Evolutionary conservation across 2,113 vertebrate species (phyloP), one percentile per base, ranked within the genome.

Genomic region (Myiozetetes cayanensis): DNA sequence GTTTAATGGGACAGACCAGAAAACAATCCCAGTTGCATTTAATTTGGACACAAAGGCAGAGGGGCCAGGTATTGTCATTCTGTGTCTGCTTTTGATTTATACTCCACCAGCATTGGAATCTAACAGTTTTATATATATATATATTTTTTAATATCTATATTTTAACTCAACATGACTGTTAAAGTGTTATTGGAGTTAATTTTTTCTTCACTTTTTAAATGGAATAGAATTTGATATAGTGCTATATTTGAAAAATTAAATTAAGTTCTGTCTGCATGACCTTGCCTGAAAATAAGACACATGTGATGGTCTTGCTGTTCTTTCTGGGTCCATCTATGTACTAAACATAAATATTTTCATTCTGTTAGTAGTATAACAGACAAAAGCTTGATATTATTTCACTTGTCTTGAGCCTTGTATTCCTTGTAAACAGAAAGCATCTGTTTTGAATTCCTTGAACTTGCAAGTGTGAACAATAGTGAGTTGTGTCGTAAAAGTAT

Each of bases 361-460:
- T 92, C 59, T 87, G 28, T 73, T 89, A 43, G 39, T 53, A 56
- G 31, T 23, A 5, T 21, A 92, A 47, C 47, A 87, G 84, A 61
- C 28, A 56, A 73, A 79, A 94, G 13, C 62, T 90, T 68, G 66
- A 49, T 31, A 46, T 4, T 76, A 12, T 73, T 94, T 66, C 53
- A 47, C 49, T 68, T 67, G 15, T 73, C 47, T 84, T 39, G 46
- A 68, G 58, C 37, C 28, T 73, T 75, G 12, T 93, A 16, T 81
- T 81, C 89, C 56, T 61, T 61, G 55, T 85, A 85, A 91, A 91
- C 46, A 89, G 31, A 90, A 89, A 27, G 24, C 31, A 31, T 79
- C 50, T 96, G 74, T 46, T 96, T 87, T 91, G 81, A 58, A 83
- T 87, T 91, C 89, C 74, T 94, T 86, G 72, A 84, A 68, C 37